Conservation (phyloP, 2,797 vertebrate species). For the Eutrigla gurnardus region DNA sequence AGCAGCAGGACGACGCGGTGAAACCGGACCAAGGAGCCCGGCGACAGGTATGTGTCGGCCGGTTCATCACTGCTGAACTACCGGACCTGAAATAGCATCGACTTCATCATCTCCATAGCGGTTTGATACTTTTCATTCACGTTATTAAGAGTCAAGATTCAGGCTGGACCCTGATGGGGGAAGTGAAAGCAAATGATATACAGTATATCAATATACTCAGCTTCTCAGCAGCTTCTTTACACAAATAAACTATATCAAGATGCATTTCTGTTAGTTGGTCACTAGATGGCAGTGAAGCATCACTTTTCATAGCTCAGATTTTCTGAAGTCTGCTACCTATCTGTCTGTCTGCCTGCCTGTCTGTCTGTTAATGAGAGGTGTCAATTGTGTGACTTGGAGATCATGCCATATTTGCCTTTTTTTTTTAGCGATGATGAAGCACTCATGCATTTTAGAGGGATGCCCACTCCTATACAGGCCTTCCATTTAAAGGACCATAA, state of each 20-base stretch:
- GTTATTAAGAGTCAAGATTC: too few relatives aligned
- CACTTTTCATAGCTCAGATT: conserved; percentile 10
- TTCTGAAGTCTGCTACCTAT: not conserved
- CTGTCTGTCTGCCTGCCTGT: too few relatives aligned
- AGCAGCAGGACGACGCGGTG: too few relatives aligned
- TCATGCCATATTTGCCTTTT: not conserved
- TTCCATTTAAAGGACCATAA: not conserved
- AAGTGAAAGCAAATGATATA: too few relatives aligned
- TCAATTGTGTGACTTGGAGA: not conserved
- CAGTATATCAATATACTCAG: too few relatives aligned
- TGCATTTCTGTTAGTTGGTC: not conserved
- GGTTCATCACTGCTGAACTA: too few relatives aligned
- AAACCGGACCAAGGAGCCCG: not conserved
- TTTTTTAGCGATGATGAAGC: not conserved
- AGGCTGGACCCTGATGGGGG: too few relatives aligned
- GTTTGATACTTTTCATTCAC: too few relatives aligned
- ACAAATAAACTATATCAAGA: not conserved
- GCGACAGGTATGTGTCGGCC: not conserved
- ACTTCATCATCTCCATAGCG: too few relatives aligned
- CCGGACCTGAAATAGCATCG: too few relatives aligned
- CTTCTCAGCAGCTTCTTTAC: too few relatives aligned
- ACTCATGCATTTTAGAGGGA: not conserved
- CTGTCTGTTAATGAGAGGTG: not conserved
- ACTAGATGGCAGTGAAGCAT: conserved; percentile 53
- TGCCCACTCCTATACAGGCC: not conserved